Percentiles rank a stretch among this genome's conserved stretches.
Evolutionary conservation across 2,888 invertebrate species (phyloP).

Genomic region (Tridacna crocea): DNA sequence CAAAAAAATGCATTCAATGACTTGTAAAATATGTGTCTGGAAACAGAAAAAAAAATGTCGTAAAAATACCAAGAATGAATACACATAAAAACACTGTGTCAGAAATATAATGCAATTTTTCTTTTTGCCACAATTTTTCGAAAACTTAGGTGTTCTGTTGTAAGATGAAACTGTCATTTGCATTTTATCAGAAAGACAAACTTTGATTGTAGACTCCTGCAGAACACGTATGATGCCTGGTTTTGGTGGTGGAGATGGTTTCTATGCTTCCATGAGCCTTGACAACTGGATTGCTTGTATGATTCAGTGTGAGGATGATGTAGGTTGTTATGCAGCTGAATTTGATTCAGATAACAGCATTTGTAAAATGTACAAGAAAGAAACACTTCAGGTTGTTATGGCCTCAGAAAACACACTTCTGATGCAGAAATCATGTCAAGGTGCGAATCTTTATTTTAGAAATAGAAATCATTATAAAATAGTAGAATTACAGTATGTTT

Average conservation of each 20-base stretch:
- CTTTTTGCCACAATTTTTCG: no score
- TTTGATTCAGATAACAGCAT: neutral
- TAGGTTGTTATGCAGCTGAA: slow-evolving; percentile 6
- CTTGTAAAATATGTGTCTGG: no score
- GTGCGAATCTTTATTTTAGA: neutral
- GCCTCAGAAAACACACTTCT: neutral
- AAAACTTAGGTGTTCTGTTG: no score
- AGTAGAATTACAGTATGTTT: no score
- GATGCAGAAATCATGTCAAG: slow-evolving; percentile 17
- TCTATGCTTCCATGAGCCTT: neutral
- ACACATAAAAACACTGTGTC: no score
- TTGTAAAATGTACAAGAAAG: slow-evolving; percentile 19
- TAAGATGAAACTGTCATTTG: no score
- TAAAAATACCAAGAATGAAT: no score
- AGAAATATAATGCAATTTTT: no score
- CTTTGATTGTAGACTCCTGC: slow-evolving; percentile 12
- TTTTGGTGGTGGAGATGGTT: slow-evolving; percentile 1
- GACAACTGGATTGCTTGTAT: slow-evolving; percentile 4
- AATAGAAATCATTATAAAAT: neutral
- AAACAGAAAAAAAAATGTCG: no score
- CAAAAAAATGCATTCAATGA: no score
- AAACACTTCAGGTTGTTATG: neutral
- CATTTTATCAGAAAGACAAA: no score
- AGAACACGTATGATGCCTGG: neutral
- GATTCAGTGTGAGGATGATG: neutral